Base-by-base conservation (phyloP, 2,797 vertebrate species). In the Alosa sapidissima region DNA sequence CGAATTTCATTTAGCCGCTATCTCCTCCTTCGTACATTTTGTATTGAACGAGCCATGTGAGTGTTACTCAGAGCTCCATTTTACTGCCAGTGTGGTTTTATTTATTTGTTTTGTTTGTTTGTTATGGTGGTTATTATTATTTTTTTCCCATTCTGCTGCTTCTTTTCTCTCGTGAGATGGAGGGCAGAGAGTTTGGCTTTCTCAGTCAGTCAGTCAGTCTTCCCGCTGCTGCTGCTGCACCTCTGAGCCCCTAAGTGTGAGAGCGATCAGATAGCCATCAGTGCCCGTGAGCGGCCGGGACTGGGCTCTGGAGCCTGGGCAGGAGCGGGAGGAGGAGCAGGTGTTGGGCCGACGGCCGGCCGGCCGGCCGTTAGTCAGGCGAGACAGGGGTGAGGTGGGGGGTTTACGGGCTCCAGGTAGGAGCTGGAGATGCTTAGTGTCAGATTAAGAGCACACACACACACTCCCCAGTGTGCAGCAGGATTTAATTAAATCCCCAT, bases 401-500 rank as follows among this genome's bases (percentile, higher is more conserved):
- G 60, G 1, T 0, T 21, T 16, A 21, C 9, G 5, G n/a, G 19
- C 7, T 24, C 58, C 58, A 60, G 58, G 58, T 60, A 60, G n/a
- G 21, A 60, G 58, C 58, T 6, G 21, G 19, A 60, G 58, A 60
- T 60, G 58, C 58, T 21, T 6, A 60, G 19, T 60, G 58, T 60
- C 58, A 60, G 58, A 60, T 60, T 60, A 60, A 24, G n/a, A 60
- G 58, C 28, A 41, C 65, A 41, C 65, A 68, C 65, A 41, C 65
- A 72, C 65, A 33, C 65, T 33, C 65, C 28, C 65, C 33, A 14
- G 65, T 41, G 65, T 16, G 10, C 2, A 14, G 33, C 8, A 72
- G 28, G 28, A 13, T 72, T 72, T 41, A 65, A 65, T 65, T 65
- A 65, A 65, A 65, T 65, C n/a, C 60, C 60, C n/a, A 28, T 65